Base-by-base conservation (phyloP, 2,888 invertebrate genomes). In the Sphinx pinastri region DNA sequence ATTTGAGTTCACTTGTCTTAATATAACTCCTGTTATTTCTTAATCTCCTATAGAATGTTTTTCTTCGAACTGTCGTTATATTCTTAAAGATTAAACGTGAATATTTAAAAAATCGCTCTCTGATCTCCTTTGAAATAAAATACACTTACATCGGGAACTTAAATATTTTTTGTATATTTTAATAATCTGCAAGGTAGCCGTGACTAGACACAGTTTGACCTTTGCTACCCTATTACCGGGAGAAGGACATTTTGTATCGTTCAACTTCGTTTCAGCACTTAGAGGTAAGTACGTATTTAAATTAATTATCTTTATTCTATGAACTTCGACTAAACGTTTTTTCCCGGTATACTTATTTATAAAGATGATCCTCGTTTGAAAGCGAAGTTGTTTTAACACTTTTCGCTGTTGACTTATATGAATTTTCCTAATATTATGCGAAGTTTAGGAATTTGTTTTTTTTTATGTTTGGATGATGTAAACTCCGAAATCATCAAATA, bases 151-250 rank as follows among this genome's bases (percentile, higher is more conserved):
- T 54, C 8, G n/a, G 54, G n/a, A 54, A 54, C n/a, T 54, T 54
- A 7, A 54, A 54, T 54, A 55, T 55, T 55, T 55, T 11, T 19
- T 55, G 55, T 19, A 14, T 19, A 55, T 55, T 55, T 19, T 55
- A 19, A 55, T 16, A 55, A 55, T n/a, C 19, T 55, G 19, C 55
- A 19, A 19, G 55, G 16, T 19, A 19, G 55, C 10, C 55, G 19
- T 55, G 54, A 54, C 54, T 54, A n/a, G 55, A 19, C 55, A 55
- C 19, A 55, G 11, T 55, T 55, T 55, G 19, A 55, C 55, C 55
- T 55, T 55, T 55, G 10, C 1, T 49, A 10, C 13, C 54, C n/a
- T n/a, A 7, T n/a, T 54, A n/a, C 8, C 16, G 54, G 16, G 8
- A 1, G 55, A 19, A 55, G 5, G 55, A 55, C 16, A 55, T 19